Evolutionary conservation across 2,113 vertebrate genomes (phyloP).

Genomic region (Cololabis saira): DNA sequence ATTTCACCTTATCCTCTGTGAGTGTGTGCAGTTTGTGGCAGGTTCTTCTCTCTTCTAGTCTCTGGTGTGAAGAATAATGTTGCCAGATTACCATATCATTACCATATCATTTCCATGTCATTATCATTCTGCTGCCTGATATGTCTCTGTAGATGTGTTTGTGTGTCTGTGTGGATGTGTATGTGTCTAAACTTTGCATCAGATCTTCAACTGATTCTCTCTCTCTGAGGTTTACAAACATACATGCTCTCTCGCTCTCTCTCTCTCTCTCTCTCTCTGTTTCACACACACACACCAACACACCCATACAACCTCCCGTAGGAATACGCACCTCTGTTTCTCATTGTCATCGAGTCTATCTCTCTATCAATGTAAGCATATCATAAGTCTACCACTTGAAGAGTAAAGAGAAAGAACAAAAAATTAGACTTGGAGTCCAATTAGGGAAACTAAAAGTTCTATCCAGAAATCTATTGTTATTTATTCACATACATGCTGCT

Average conservation of each 20-base stretch:
- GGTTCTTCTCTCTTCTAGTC: slow-evolving; percentile 72
- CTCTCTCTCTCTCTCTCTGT: neutral
- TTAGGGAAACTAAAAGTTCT: no score
- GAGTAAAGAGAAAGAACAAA: no score
- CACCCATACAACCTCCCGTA: slow-evolving; percentile 8
- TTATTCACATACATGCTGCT: no score
- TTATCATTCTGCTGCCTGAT: slow-evolving; percentile 68
- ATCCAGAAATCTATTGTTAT: no score
- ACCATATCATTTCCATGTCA: slow-evolving; percentile 84
- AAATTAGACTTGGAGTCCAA: no score
- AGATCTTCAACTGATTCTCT: slow-evolving; percentile 69
- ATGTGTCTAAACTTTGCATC: slow-evolving; percentile 65
- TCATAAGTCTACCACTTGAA: slow-evolving; percentile 65
- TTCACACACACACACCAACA: neutral
- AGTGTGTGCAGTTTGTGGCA: slow-evolving; percentile 53
- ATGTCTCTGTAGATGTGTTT: slow-evolving; percentile 13
- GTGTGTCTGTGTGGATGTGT: slow-evolving; percentile 19
- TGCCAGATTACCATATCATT: slow-evolving; percentile 85
- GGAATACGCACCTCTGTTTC: slow-evolving; percentile 60
- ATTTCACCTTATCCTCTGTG: slow-evolving; percentile 34
- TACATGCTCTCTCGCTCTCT: neutral
- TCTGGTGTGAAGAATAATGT: slow-evolving; percentile 83
- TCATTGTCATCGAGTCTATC: slow-evolving; percentile 54
- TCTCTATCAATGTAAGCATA: slow-evolving; percentile 54
- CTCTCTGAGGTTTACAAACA: slow-evolving; percentile 47